Evolutionary conservation across 1,140 invertebrate species (phyloP), one percentile per base, ranked within the genome.

Genomic region (Heterodera carotae): DNA sequence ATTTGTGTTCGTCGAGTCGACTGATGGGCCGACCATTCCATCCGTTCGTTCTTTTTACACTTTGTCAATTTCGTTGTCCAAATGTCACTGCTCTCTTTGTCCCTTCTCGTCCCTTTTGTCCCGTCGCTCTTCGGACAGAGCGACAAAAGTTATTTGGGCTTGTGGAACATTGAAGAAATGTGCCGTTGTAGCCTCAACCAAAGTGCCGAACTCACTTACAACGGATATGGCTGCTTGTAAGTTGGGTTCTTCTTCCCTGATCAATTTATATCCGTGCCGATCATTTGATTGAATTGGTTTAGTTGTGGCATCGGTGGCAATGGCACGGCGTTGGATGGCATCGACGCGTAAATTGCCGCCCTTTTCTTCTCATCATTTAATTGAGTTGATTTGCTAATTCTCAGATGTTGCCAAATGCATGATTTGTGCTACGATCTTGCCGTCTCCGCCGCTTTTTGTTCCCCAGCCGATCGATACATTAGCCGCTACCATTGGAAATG

Each of bases 261-360:
- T 56, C 53, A 56, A 56, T 56, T 56, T 10, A n/a, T 6, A 43
- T 43, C 39, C 6, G 39, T 43, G 39, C 6, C 12, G 39, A 43
- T 43, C 39, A 43, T 4, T 8, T 43, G 39, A 8, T 43, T 43
- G 39, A n/a, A n/a, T 31, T 31, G n/a, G 8, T 62, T 62, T 62
- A 62, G 60, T 18, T 62, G 60, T 62, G 60, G 60, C n/a, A 25
- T 62, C 22, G 60, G 60, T n/a, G 60, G 60, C 60, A 62, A 62
- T 31, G 60, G 60, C n/a, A 31, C n/a, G 6, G n/a, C 60, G 60
- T n/a, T 62, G 60, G 60, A 62, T 31, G 60, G n/a, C 7, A 62
- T 62, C 22, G 60, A 62, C 60, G 8, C 60, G 60, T 62, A 62
- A 31, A 31, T 31, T 31, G 7, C 12, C 39, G 6, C 39, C 39